Percentiles rank a stretch among this genome's conserved stretches.
These are phyloP conservation scores for Drosophila phalerata DNA, from an alignment of 2,888 invertebrate species.

Conservation along the genomic window DNA sequence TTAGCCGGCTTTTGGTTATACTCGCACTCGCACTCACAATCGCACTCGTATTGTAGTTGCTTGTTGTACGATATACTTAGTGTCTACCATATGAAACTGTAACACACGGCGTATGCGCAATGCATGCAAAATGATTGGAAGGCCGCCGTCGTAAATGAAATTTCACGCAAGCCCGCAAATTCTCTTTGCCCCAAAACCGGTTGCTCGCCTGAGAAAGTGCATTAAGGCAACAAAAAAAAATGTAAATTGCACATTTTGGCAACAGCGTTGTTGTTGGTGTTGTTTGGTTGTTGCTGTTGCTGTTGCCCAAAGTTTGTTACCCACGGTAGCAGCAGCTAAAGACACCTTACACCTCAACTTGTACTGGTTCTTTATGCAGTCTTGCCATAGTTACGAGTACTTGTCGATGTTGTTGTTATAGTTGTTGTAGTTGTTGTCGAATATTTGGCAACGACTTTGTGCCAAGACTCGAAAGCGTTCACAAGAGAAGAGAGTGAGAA, in stretches of 20 bases:
- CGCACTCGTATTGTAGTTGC: conserved; percentile 24
- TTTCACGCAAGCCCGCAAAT: conserved; percentile 69
- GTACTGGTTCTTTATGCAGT: conserved; percentile 59
- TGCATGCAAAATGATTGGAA: conserved; percentile 71
- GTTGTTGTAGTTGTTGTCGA: conserved; percentile 33
- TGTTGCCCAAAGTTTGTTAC: conserved; percentile 27
- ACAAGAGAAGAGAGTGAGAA: conserved; percentile 26
- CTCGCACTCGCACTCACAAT: conserved; percentile 15
- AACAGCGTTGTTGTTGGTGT: conserved; percentile 25
- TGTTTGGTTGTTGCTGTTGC: background rate
- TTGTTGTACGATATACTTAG: conserved; percentile 30
- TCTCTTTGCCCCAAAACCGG: conserved; percentile 66
- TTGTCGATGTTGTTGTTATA: conserved; percentile 5
- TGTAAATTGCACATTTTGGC: conserved; percentile 73
- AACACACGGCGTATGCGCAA: conserved; percentile 77
- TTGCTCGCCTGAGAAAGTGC: conserved; percentile 74
- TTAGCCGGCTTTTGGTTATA: conserved; percentile 50
- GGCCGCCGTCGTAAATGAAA: conserved; percentile 65
- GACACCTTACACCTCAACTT: conserved; percentile 51
- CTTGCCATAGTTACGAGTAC: conserved; percentile 57
- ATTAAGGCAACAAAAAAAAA: conserved; percentile 66
- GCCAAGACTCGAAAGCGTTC: conserved; percentile 57
- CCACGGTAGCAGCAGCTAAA: conserved; percentile 32
- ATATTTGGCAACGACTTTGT: conserved; percentile 71
- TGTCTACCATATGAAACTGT: conserved; percentile 47